Evolutionary conservation across 2,797 vertebrate genomes (phyloP).

Genomic region (Euphonia xanthogaster): DNA sequence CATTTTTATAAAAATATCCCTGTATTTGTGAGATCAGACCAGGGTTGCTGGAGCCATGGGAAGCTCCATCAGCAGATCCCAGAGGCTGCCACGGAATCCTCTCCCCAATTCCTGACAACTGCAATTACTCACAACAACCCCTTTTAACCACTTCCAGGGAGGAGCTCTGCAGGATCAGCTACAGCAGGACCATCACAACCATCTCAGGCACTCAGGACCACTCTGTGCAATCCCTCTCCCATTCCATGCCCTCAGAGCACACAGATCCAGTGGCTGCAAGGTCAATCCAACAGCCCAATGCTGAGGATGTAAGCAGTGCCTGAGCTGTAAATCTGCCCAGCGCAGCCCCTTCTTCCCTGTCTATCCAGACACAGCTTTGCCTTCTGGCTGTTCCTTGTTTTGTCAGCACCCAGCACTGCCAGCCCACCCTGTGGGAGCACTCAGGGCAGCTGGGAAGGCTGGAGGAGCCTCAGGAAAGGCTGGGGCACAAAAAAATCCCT

Average conservation of each 20-base stretch:
- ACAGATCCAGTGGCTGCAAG: not conserved
- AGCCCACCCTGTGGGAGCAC: rapidly evolving
- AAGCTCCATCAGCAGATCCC: not conserved
- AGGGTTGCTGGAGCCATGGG: not conserved
- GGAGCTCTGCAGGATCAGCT: not conserved
- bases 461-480: not conserved
- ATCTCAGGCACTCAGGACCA: not conserved
- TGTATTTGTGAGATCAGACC: not conserved
- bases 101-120: not conserved
- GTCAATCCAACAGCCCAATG: rapidly evolving
- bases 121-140: not conserved
- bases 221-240: not conserved
- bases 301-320: not conserved
- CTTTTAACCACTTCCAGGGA: not conserved
- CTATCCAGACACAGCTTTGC: not conserved
- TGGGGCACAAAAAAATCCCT: not conserved
- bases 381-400: not conserved
- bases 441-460: not conserved
- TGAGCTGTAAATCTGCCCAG: not conserved
- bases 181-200: not conserved
- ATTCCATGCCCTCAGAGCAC: not conserved
- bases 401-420: not conserved
- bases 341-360: not conserved
- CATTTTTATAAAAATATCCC: not conserved
- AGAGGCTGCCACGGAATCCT: not conserved